Percentiles rank a stretch among this genome's conserved stretches.
Conservation (phyloP, 2,888 invertebrate genomes). For the Xestia ashworthii region DNA sequence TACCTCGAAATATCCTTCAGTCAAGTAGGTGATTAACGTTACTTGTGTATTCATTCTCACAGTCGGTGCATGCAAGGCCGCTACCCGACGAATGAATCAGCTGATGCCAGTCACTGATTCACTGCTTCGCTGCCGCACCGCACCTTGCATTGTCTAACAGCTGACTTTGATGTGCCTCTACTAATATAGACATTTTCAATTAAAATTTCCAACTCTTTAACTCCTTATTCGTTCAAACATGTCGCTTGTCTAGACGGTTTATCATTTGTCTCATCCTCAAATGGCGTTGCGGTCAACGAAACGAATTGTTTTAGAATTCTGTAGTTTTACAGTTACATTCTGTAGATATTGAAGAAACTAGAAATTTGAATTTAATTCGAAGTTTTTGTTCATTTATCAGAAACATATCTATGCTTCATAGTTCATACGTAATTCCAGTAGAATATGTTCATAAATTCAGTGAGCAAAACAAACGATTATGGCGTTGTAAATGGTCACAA, state of each 20-base stretch:
- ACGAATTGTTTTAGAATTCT: conserved; percentile 44
- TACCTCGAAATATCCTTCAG: conserved; percentile 73
- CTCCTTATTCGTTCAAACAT: conserved; percentile 58
- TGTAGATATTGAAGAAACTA: not conserved
- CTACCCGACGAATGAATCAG: conserved; percentile 83
- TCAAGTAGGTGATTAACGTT: conserved; percentile 76
- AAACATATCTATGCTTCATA: conserved; percentile 5
- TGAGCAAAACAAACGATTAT: conserved; percentile 61
- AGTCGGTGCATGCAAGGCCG: conserved; percentile 83
- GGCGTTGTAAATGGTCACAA: conserved; percentile 66
- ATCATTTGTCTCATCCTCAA: conserved; percentile 49
- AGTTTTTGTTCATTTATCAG: conserved; percentile 17
- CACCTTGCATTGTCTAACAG: conserved; percentile 80
- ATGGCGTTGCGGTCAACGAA: conserved; percentile 52
- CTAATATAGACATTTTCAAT: conserved; percentile 65
- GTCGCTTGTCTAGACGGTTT: conserved; percentile 53
- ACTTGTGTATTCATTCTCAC: conserved; percentile 78
- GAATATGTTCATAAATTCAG: conserved; percentile 38
- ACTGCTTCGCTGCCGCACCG: conserved; percentile 72
- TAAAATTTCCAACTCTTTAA: conserved; percentile 63
- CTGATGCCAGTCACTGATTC: conserved; percentile 83
- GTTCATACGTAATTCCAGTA: conserved; percentile 8
- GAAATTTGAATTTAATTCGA: not conserved
- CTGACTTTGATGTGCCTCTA: conserved; percentile 73
- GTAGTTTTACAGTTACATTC: not conserved